Base-by-base conservation (phyloP, 2,888 invertebrate genomes). In the Sesia apiformis region DNA sequence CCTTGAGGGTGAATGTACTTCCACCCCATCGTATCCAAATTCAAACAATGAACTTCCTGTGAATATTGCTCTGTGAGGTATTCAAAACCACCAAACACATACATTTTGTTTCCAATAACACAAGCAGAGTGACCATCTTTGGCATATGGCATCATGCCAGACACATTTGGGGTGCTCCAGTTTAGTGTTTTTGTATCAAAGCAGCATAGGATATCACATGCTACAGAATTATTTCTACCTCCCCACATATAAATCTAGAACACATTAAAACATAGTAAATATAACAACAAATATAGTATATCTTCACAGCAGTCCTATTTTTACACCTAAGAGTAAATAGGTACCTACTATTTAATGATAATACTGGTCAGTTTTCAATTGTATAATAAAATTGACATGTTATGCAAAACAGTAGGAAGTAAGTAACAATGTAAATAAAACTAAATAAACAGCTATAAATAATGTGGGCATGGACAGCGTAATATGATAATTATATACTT, bases 101-200 rank as follows among this genome's bases (percentile, higher is more conserved):
- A 96, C 97, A 97, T 97, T 68, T 90, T 92, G 67, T 94, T 91
- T 55, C 91, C 90, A 63, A 95, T 93, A 1, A 96, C 86, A 74
- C 96, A 96, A 1, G 97, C 97, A 0, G 97, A 94, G 77, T 98
- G 98, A 0, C 98, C 98, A 82, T 98, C 98, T 65, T 97, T 91
- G 0, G 96, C 94, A 56, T 93, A 93, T 0, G 98, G 98, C 40
- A 93, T 84, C 52, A 84, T 84, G 0, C 97, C 97, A 3, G 87
- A 84, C 0, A 93, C 93, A 50, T 76, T 60, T 5, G 94, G 94
- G 3, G 91, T 90, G 23, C 90, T 91, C 95, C 95, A 96, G 67
- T 90, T 90, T 42, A 92, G 83, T 55, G 89, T 92, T 64, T 90
- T 91, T 5, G 95, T 94, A 78, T 97, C 93, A 74, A 96, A 98